Evolutionary conservation across 1,140 invertebrate genomes (phyloP), one percentile per base, ranked within the genome.

Genomic region (Drosophila melanogaster): DNA sequence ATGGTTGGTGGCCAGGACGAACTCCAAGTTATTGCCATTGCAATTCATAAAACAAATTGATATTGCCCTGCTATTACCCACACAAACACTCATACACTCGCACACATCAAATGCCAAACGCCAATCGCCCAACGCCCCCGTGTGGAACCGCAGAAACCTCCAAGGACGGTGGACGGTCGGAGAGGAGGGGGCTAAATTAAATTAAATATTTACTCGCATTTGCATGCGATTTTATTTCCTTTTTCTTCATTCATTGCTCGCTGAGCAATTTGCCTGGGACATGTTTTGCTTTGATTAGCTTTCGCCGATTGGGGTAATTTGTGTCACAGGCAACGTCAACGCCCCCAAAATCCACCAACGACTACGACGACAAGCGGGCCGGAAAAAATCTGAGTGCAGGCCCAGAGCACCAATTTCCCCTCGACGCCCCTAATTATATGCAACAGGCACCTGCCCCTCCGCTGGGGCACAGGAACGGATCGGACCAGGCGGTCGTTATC

Each of bases 41-140:
- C 84, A 89, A 89, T 89, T 89, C 84, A 89, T 89, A 89, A 89
- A 89, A 90, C 85, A 89, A 89, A 89, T 89, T 89, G 84, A 89
- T 89, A 89, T 89, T 80, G 84, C 85, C 76, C 79, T 70, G 83
- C 85, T 78, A 89, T 89, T 89, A 89, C 84, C 43, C 50, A 57
- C 26, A 64, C 49, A 61, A 37, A 54, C 37, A 69, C 37, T 44
- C 30, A 50, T 38, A 67, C 24, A 38, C 24, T 26, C 24, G 24
- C 24, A 60, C 33, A 81, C 83, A 14, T 38, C 37, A 38, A 38
- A 38, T 38, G 37, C 37, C 37, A 38, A 37, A 43, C 10, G 77
- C 77, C 84, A 79, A 87, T 83, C 77, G 79, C 84, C 71, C 69
- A 79, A 66, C 66, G 79, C 76, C 84, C 67, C 59, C 77, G 33